Base-by-base conservation (phyloP, 2,113 vertebrate species). In the Marcusenius ussheri region DNA sequence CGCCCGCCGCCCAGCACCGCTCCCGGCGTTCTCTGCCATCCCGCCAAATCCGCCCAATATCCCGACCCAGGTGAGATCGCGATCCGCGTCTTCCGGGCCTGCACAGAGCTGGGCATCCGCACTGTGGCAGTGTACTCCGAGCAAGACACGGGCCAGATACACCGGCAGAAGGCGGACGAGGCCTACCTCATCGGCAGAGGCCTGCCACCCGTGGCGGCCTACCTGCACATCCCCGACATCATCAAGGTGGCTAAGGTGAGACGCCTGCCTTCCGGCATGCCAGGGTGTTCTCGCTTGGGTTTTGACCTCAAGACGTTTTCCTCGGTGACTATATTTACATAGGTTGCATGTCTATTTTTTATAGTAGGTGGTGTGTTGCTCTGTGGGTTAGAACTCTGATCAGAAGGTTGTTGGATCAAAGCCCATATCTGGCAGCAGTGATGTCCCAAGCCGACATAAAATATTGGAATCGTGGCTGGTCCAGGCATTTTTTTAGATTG, bases 151-250 rank as follows among this genome's bases (percentile, higher is more conserved):
- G 97, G 98, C 21, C 98, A 98, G 94, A 97, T 98, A 96, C 98
- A 98, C 94, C 96, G 98, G 90, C 98, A 98, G 95, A 98, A 98
- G 56, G 98, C 98, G 0, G 98, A 98, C 0, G 98, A 98, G 88
- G 98, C 98, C 5, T 98, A 98, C 92, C 95, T 98, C 89, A 97
- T 98, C 0, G 98, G 98, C 7, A 96, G 96, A 15, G 97, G 98
- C 27, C 94, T 98, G 0, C 92, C 96, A 0, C 98, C 98, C 0
- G 98, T 98, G 3, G 97, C 97, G 6, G 98, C 98, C 2, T 98
- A 98, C 91, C 94, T 98, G 88, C 92, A 98, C 92, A 97, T 98
- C 90, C 96, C 97, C 0, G 97, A 98, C 91, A 98, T 98, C 95
- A 98, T 98, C 93, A 96, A 97, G 93, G 97, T 98, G n/a, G 98